A percentile compares a stretch with the other conserved stretches of the same genome.
These are phyloP conservation scores for Otis tarda DNA, from an alignment of 2,113 vertebrate species.

Conservation along the genomic window DNA sequence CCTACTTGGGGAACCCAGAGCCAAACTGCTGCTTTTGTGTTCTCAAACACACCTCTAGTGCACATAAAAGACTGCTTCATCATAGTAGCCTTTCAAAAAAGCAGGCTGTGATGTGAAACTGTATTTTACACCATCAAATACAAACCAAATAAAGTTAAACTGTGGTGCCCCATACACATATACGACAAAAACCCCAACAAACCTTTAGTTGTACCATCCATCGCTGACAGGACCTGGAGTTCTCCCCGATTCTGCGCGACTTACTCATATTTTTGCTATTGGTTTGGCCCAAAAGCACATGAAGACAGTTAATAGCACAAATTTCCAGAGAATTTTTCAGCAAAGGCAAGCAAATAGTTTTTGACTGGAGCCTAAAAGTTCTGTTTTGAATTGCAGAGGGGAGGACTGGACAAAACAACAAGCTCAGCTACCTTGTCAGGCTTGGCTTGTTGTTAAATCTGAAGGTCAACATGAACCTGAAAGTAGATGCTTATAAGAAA, in stretches of 20 bases:
- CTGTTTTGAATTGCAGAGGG: not conserved
- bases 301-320: not conserved
- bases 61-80: not conserved
- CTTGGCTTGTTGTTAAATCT: not conserved
- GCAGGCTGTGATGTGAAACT: not conserved
- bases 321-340: not conserved
- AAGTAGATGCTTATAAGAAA: constrained; percentile 51
- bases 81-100: not conserved
- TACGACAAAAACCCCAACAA: not conserved
- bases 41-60: not conserved
- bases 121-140: not conserved
- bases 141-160: not conserved
- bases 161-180: not conserved
- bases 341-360: not conserved
- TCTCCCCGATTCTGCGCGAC: not conserved
- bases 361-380: not conserved
- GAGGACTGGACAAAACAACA: not conserved
- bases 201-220: not conserved
- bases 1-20: not conserved
- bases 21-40: not conserved
- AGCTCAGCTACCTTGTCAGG: not conserved
- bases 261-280: not conserved
- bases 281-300: not conserved
- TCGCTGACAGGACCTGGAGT: not conserved
- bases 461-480: not conserved